Conservation (phyloP, 2,888 invertebrate genomes). For the Polymixis lichenea region DNA sequence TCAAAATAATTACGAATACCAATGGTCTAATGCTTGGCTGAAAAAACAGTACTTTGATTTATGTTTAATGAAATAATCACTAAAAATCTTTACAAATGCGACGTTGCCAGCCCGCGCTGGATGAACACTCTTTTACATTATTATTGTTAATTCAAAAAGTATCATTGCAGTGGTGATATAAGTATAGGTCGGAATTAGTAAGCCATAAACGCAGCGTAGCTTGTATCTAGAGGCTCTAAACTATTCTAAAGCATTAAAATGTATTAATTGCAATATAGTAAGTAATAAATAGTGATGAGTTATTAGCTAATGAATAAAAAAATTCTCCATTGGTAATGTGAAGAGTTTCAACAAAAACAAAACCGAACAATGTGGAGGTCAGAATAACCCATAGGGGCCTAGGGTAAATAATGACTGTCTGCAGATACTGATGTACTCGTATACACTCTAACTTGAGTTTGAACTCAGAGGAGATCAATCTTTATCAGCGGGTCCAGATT, state of each 20-base stretch:
- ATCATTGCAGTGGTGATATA: conserved; percentile 23
- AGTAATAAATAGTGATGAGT: neutral
- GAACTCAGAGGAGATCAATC: neutral
- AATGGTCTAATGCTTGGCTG: no score
- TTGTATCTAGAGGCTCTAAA: neutral
- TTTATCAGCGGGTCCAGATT: no score
- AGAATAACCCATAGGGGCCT: neutral
- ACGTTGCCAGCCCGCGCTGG: no score
- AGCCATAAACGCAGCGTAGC: conserved; percentile 3
- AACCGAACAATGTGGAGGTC: neutral
- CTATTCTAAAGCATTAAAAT: conserved; percentile 2
- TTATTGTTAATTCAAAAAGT: conserved; percentile 13
- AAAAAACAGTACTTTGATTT: no score
- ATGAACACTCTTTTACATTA: neutral
- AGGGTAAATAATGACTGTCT: neutral
- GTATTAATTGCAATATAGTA: neutral
- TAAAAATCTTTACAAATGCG: no score
- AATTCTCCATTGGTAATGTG: neutral
- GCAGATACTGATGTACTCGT: no score
- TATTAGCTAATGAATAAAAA: neutral
- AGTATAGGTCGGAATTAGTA: neutral
- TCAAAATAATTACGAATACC: no score
- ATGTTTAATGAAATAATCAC: no score
- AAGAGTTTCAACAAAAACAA: neutral
- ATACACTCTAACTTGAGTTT: neutral